A percentile compares a stretch with the other conserved stretches of the same genome.
phyloP scores from a whole-genome alignment of 2,113 vertebrate genomes.

The Columba janthina region DNA sequence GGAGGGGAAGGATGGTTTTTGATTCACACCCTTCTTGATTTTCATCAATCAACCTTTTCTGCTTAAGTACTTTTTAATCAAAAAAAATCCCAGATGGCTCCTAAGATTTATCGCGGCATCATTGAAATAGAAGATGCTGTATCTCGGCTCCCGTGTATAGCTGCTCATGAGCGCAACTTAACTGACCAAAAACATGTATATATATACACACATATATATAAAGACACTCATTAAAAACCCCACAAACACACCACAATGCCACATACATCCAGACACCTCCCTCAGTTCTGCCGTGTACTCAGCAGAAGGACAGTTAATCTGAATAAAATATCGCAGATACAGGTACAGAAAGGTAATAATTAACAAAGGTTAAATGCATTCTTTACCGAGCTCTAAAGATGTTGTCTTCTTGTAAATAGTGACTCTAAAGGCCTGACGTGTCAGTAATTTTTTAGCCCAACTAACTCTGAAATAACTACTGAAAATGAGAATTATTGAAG shows the following conservation, averaged over 20 bases:
- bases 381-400: neutral
- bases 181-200: neutral
- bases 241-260: no score
- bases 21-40: conserved; percentile 23
- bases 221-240: neutral
- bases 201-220: neutral
- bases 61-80: conserved; percentile 35
- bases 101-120: neutral
- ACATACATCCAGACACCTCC: neutral
- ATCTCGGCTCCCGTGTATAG: neutral
- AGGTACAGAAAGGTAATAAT: no score
- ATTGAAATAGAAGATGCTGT: neutral
- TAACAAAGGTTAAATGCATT: neutral
- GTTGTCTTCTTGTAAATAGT: neutral
- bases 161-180: neutral
- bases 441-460: neutral
- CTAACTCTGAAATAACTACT: neutral
- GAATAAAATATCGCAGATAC: no score
- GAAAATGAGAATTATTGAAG: neutral
- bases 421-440: neutral
- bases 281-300: neutral
- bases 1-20: neutral
- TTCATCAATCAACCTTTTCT: conserved; percentile 54
- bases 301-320: neutral
- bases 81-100: conserved; percentile 29